phyloP scores from a whole-genome alignment of 23 tunicate species.

The Phallusia fumigata region DNA sequence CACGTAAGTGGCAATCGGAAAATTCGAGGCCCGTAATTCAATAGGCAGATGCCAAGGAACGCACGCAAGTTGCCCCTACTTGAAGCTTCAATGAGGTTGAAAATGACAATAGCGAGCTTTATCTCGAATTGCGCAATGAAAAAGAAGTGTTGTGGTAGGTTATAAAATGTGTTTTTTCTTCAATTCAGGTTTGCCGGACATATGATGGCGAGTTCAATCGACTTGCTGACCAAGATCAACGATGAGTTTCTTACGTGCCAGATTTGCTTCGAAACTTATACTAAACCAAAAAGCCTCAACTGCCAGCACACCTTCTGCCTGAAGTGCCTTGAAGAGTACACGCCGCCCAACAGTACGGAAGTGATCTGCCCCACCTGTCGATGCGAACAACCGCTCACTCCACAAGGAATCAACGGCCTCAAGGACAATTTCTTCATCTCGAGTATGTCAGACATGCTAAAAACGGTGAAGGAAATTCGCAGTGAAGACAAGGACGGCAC shows the following conservation, averaged over 20 bases:
- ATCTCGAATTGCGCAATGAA: not conserved
- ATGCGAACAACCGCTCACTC: conserved; percentile 68
- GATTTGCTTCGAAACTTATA: conserved; percentile 93
- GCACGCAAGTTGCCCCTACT: not conserved
- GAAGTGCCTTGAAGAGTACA: conserved; percentile 93
- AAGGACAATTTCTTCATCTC: conserved; percentile 94
- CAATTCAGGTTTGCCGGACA: conserved; percentile 74
- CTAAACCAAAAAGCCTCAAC: conserved; percentile 89
- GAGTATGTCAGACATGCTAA: conserved; percentile 96
- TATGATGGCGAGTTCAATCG: conserved; percentile 90
- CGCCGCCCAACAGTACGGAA: conserved; percentile 71
- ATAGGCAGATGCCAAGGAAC: not conserved
- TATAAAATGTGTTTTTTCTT: not conserved
- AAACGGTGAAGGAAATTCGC: conserved; percentile 92
- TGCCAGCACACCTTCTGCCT: conserved; percentile 98
- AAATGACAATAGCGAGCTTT: not conserved
- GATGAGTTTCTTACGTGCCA: conserved; percentile 96
- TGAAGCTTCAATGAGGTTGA: not conserved
- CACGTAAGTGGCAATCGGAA: not conserved
- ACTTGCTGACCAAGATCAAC: conserved; percentile 88
- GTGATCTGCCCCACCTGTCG: conserved; percentile 93
- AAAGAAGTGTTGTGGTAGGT: not conserved
- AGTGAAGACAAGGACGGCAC: conserved; percentile 87
- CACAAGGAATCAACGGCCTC: conserved; percentile 72
- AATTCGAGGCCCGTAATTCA: conserved; percentile 6